A percentile compares a stretch with the other conserved stretches of the same genome.
Evolutionary conservation across 64 coral and sea anemone genomes (phyloP).

Genomic region (Montipora sp.): DNA sequence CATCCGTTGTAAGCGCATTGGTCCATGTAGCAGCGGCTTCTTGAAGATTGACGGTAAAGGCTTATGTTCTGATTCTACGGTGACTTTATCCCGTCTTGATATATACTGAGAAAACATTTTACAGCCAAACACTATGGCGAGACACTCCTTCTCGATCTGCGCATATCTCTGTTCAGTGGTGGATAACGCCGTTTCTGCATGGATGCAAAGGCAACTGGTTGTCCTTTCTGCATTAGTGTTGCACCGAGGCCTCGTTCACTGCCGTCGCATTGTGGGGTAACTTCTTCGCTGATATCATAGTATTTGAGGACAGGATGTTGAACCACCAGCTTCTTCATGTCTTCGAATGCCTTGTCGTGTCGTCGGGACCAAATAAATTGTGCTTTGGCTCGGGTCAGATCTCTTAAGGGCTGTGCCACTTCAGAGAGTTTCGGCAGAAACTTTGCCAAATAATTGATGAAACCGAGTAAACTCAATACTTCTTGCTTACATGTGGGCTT

Average conservation of each 20-base stretch:
- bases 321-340: too few relatives aligned
- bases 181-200: background rate
- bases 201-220: background rate
- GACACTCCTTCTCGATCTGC: background rate
- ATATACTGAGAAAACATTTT: background rate
- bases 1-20: background rate
- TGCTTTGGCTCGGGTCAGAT: background rate
- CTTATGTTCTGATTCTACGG: background rate
- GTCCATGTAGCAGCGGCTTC: background rate
- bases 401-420: constrained; percentile 13
- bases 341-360: constrained; percentile 31
- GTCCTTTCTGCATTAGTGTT: background rate
- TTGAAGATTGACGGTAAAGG: background rate
- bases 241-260: constrained; percentile 1
- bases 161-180: background rate
- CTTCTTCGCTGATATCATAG: background rate
- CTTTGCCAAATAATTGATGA: too few relatives aligned
- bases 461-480: background rate
- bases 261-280: background rate
- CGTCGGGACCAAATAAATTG: background rate
- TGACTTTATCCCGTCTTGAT: background rate
- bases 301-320: background rate
- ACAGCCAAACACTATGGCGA: background rate
- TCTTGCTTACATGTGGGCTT: constrained; percentile 37
- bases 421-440: too few relatives aligned